phyloP scores from a whole-genome alignment of 2,113 vertebrate genomes.

The Elachura formosa region DNA sequence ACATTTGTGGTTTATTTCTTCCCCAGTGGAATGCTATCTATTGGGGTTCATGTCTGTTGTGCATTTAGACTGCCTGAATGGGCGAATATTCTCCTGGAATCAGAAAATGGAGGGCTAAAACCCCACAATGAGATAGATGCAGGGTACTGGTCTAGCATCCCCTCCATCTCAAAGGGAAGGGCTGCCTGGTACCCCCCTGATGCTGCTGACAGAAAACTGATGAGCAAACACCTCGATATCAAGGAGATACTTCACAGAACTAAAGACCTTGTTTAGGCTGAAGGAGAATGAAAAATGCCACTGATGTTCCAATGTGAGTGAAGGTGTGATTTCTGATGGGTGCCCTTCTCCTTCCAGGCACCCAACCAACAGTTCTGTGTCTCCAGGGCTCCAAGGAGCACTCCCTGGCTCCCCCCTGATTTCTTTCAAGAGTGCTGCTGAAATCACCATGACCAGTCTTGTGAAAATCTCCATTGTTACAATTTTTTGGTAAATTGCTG shows the following conservation, averaged over 20 bases:
- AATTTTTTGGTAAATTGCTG: neutral
- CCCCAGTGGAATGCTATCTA: neutral
- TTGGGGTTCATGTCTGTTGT: neutral
- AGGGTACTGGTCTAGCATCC: neutral
- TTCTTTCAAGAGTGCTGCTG: neutral
- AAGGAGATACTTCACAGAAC: neutral
- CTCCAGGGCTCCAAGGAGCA: neutral
- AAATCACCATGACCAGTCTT: neutral
- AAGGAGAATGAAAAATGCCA: neutral
- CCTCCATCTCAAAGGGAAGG: neutral
- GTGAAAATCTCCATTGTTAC: neutral
- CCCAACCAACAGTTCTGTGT: neutral
- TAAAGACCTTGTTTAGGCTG: neutral
- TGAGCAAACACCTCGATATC: neutral
- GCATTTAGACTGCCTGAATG: neutral
- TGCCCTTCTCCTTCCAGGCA: neutral
- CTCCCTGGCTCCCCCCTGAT: neutral
- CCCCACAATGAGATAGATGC: neutral
- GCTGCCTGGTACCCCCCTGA: neutral
- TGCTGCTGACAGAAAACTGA: neutral
- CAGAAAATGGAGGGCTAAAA: neutral
- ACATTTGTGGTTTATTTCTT: constrained; percentile 1
- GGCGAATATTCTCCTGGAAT: neutral
- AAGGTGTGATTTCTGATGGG: neutral
- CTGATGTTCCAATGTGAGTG: neutral